Evolutionary conservation across 2,888 invertebrate genomes (phyloP).

Genomic region (Allolobophora icterica): DNA sequence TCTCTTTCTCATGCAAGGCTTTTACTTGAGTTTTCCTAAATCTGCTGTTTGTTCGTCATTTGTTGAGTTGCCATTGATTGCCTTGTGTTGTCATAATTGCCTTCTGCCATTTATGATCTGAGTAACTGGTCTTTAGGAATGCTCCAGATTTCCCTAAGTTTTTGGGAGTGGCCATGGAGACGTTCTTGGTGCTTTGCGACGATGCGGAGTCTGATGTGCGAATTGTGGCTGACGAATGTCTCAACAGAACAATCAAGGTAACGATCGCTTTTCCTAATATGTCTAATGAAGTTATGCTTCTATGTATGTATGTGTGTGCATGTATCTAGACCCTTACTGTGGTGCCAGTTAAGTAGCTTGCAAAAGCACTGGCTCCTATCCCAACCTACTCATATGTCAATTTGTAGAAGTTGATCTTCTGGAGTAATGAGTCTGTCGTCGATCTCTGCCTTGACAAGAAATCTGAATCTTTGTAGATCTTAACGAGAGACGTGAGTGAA

Average conservation of each 20-base stretch:
- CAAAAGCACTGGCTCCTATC: too few relatives aligned
- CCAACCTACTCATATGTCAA: too few relatives aligned
- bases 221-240: constrained; percentile 81
- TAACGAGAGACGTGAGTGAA: not conserved
- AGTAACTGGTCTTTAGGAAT: constrained; percentile 52
- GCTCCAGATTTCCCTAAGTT: constrained; percentile 68
- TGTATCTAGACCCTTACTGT: not conserved
- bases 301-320: not conserved
- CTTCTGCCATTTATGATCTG: not conserved
- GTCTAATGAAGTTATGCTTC: too few relatives aligned
- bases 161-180: constrained; percentile 76
- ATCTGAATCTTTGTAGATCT: too few relatives aligned
- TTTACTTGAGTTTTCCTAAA: too few relatives aligned
- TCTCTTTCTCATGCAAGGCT: too few relatives aligned
- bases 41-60: not conserved
- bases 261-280: constrained; percentile 26
- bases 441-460: too few relatives aligned
- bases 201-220: constrained; percentile 80
- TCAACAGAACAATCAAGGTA: constrained; percentile 79
- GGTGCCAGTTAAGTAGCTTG: too few relatives aligned
- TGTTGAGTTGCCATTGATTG: not conserved
- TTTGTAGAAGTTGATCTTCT: too few relatives aligned
- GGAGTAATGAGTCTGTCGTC: too few relatives aligned
- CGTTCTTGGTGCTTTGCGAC: constrained; percentile 74
- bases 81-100: not conserved